Base-by-base conservation (phyloP, 23 tunicate species). In the Ascidia mentula region DNA sequence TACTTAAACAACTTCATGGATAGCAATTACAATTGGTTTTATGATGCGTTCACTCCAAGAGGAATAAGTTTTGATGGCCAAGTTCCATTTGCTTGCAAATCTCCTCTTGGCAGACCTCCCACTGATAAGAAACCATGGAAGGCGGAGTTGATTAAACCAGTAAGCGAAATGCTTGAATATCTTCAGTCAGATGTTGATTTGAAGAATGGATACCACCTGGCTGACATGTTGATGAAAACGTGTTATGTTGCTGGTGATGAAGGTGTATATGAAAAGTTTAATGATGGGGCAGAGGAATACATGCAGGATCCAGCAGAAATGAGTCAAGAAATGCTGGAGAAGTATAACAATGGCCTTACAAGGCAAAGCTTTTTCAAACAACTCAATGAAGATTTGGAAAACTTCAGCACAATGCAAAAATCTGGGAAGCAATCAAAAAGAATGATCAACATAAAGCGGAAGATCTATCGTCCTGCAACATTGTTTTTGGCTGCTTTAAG, bases 41-140 rank as follows among this genome's bases (percentile, higher is more conserved):
- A 36, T 42, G 95, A 89, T 46, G 37, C 33, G 15, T 38, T 38
- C 72, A 89, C 95, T 35, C 82, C 88, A 1, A 35, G 80, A 37
- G 90, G 90, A 7, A 24, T 87, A 12, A 38, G 74, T n/a, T 87
- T 80, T 38, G 90, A 87, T 37, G 90, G 90, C 12, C 45, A 72
- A 71, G 40, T 74, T 32, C 82, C 82, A 30, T 79, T 45, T 59
- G 85, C 85, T 0, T 80, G 90, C 60, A 87, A 73, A 59, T 38
- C 33, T 24, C 85, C 90, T n/a, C 74, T 89, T 17, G 95, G 95
- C 18, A 79, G 95, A 45, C 35, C 39, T 31, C 38, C 32, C 37
- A 84, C 85, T 46, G 60, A 26, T 12, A 74, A 35, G 17, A 84
- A 77, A 53, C 71, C 75, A 2, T 74, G 46, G 65, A 84, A 69